Evolutionary conservation across 2,113 vertebrate genomes (phyloP).

Genomic region (Asarcornis scutulata): DNA sequence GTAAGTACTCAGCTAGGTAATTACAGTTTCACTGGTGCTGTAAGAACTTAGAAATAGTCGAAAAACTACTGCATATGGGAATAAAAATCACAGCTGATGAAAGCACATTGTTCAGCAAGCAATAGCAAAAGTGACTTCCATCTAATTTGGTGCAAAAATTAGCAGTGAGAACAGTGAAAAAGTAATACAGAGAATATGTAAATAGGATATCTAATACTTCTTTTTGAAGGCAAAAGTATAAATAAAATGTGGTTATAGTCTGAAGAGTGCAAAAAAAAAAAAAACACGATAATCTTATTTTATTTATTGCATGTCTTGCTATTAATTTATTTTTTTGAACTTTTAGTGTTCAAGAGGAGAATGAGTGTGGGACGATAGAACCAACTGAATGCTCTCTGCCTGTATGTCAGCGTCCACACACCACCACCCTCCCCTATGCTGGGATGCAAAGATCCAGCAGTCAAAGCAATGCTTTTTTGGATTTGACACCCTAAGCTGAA

Average conservation of each 20-base stretch:
- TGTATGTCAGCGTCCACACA: background rate
- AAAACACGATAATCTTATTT: background rate
- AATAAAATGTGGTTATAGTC: conserved; percentile 51
- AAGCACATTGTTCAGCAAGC: background rate
- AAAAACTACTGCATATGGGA: background rate
- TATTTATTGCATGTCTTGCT: background rate
- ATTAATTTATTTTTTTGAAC: background rate
- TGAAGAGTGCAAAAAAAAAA: conserved; percentile 1
- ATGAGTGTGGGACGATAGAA: background rate
- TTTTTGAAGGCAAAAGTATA: background rate
- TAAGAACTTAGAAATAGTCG: background rate
- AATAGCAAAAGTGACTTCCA: background rate
- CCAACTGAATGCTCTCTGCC: background rate
- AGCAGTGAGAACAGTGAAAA: background rate
- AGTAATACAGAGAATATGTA: background rate
- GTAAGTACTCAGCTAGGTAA: background rate
- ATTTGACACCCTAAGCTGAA: background rate
- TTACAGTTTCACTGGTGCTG: background rate
- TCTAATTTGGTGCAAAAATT: conserved; percentile 2
- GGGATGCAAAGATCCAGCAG: background rate
- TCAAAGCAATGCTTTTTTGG: background rate
- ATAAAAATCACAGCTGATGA: background rate
- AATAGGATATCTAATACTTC: background rate
- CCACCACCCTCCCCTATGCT: background rate
- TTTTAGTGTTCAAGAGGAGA: background rate